Percentiles rank a stretch among this genome's conserved stretches.
Conservation (phyloP, 2,888 invertebrate genomes). For the Alviniconcha strummeri region DNA sequence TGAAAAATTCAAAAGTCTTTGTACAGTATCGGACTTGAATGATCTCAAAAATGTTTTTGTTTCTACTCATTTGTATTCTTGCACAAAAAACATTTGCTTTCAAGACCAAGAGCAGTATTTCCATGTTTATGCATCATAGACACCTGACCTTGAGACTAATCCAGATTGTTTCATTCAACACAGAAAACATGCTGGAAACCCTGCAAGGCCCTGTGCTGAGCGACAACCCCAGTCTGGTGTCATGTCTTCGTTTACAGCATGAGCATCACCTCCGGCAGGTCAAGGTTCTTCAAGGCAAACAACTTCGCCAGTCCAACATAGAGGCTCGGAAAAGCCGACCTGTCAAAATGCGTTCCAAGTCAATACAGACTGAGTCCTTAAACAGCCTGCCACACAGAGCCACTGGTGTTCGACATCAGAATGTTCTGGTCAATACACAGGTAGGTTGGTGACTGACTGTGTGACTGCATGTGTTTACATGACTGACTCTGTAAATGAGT, state of each 20-base stretch:
- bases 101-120: too few relatives aligned
- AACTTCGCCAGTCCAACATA: constrained; percentile 33
- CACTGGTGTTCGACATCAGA: neutral
- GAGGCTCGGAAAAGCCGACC: constrained; percentile 38
- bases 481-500: too few relatives aligned
- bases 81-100: too few relatives aligned
- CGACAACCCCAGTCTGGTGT: constrained; percentile 72
- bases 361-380: constrained; percentile 39
- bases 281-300: constrained; percentile 53
- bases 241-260: constrained; percentile 82
- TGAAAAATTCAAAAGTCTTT: too few relatives aligned
- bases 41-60: too few relatives aligned
- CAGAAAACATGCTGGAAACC: constrained; percentile 79
- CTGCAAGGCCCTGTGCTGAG: constrained; percentile 77
- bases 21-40: too few relatives aligned
- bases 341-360: constrained; percentile 39
- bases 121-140: too few relatives aligned
- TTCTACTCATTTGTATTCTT: too few relatives aligned
- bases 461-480: too few relatives aligned
- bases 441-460: neutral
- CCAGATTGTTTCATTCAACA: neutral
- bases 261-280: constrained; percentile 82
- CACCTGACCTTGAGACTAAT: too few relatives aligned
- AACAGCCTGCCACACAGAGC: neutral
- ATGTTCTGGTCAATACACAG: constrained; percentile 29